Evolutionary conservation across 2,888 invertebrate genomes (phyloP).

Genomic region (Mechanitis messenoides): DNA sequence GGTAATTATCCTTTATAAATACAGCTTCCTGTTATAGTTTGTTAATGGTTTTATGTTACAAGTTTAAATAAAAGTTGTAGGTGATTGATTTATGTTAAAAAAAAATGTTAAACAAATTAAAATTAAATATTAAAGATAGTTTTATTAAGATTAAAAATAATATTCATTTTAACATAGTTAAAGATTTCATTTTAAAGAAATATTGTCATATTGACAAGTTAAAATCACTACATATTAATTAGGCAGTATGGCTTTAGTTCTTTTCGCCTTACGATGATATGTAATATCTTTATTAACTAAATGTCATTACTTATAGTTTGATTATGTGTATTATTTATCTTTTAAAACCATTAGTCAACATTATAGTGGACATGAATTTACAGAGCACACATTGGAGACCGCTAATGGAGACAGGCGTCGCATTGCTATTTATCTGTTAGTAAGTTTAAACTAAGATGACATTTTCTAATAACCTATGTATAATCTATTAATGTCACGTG

Average conservation of each 20-base stretch:
- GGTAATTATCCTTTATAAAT: slow-evolving; percentile 23
- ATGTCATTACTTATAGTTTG: no score
- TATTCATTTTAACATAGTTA: no score
- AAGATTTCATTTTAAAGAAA: no score
- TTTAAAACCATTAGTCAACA: not conserved
- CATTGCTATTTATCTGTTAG: not conserved
- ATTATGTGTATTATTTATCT: not conserved
- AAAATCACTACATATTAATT: no score
- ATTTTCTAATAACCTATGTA: not conserved
- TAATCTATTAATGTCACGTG: not conserved
- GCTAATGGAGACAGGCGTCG: slow-evolving; percentile 1
- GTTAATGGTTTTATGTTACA: not conserved
- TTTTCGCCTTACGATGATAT: no score
- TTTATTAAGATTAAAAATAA: no score
- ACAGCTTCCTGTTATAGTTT: slow-evolving; percentile 9
- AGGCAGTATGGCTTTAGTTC: no score
- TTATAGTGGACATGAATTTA: not conserved
- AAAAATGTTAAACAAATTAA: no score
- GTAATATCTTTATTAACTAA: no score
- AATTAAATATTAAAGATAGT: no score
- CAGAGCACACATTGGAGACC: not conserved
- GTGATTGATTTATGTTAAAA: no score
- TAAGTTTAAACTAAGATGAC: not conserved
- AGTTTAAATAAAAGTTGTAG: not conserved
- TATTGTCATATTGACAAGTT: no score